Evolutionary conservation across 2,888 invertebrate species (phyloP).

Genomic region (Oithona nana): DNA sequence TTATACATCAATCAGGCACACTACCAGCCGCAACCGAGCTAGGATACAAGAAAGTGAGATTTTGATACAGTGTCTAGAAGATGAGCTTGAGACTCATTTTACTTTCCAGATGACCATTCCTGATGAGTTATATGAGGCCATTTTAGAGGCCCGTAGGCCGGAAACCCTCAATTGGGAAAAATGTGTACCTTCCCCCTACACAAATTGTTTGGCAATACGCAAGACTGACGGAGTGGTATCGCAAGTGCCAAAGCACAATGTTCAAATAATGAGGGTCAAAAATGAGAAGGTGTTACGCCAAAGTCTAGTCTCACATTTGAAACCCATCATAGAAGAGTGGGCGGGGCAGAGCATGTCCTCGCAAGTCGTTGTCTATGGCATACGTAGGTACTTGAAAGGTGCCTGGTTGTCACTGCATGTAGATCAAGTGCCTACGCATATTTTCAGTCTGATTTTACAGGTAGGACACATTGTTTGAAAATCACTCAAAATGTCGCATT

Average conservation of each 20-base stretch:
- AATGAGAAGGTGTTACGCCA: background rate
- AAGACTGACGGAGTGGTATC: background rate
- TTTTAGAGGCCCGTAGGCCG: background rate
- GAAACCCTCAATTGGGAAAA: background rate
- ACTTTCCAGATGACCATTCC: too few species aligned
- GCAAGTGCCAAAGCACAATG: background rate
- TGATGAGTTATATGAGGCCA: background rate
- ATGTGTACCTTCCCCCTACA: background rate
- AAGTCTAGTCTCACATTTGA: background rate
- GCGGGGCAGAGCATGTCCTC: background rate
- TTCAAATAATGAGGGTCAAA: background rate
- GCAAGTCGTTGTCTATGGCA: background rate
- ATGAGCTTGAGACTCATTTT: too few species aligned
- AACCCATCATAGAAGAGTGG: background rate
- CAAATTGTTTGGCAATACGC: background rate
- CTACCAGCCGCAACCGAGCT: background rate
- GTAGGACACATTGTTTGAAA: too few species aligned
- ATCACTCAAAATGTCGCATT: background rate
- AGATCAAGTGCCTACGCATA: background rate
- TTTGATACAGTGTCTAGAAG: too few species aligned
- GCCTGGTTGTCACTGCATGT: constrained; percentile 1
- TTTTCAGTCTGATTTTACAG: background rate
- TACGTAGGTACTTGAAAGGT: background rate
- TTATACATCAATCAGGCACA: background rate
- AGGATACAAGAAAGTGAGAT: background rate